These are phyloP conservation scores for Cydia splendana DNA, from an alignment of 1,140 invertebrate species.

Conservation along the genomic window DNA sequence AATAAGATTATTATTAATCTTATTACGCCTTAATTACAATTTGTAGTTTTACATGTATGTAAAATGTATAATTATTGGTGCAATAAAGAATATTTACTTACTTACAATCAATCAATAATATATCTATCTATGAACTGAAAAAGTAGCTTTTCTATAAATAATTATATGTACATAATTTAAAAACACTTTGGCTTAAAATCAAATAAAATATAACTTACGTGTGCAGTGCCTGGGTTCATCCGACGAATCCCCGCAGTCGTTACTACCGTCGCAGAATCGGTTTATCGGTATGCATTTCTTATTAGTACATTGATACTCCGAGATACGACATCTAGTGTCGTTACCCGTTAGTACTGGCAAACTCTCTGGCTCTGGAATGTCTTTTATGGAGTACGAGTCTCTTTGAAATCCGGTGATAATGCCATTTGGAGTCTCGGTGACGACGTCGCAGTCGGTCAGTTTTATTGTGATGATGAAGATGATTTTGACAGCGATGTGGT, in stretches of 20 bases:
- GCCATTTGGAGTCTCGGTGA: constrained; percentile 50
- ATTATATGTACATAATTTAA: no score
- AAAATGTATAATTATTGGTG: no score
- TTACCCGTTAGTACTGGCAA: constrained; percentile 66
- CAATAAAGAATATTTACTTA: no score
- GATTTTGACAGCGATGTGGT: constrained; percentile 48
- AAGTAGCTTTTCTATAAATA: no score
- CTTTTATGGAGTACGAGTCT: constrained; percentile 39
- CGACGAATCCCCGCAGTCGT: constrained; percentile 91
- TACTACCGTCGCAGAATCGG: constrained; percentile 89
- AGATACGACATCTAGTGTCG: constrained; percentile 84
- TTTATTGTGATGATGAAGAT: constrained; percentile 51
- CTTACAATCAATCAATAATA: no score
- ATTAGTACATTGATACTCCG: constrained; percentile 90
- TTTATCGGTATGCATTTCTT: constrained; percentile 89
- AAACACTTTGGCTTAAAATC: no score
- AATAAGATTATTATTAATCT: background rate
- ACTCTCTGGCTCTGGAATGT: constrained; percentile 62
- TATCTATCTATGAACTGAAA: no score
- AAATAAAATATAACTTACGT: constrained; percentile 83
- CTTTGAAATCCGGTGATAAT: constrained; percentile 23
- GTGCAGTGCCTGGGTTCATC: constrained; percentile 93
- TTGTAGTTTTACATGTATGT: no score
- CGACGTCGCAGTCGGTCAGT: constrained; percentile 61
- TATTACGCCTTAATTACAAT: background rate